These are phyloP conservation scores for Gari tellinella DNA, from an alignment of 2,888 invertebrate species.

Conservation along the genomic window DNA sequence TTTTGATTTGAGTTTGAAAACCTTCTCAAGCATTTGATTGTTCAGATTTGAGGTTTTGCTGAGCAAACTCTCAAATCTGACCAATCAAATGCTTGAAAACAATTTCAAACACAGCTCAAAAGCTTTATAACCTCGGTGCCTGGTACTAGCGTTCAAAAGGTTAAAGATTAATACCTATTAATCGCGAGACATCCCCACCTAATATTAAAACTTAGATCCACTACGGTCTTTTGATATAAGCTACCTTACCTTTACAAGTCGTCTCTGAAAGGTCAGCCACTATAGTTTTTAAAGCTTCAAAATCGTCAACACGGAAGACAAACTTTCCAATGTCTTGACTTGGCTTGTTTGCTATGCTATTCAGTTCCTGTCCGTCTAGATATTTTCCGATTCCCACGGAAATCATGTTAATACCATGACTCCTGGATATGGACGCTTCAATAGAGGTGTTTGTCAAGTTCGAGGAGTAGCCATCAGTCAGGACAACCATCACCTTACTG, in stretches of 20 bases:
- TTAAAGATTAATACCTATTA: too few species aligned
- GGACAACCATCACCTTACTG: slow-evolving; percentile 67
- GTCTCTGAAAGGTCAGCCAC: slow-evolving; percentile 55
- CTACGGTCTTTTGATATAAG: too few species aligned
- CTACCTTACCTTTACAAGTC: slow-evolving; percentile 68
- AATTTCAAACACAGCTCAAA: too few species aligned
- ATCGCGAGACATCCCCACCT: too few species aligned
- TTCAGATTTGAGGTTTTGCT: too few species aligned
- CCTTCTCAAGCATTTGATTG: too few species aligned
- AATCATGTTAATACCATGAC: slow-evolving; percentile 58
- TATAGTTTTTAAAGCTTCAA: slow-evolving; percentile 63
- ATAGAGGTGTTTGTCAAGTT: slow-evolving; percentile 39
- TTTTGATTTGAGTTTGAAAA: too few species aligned
- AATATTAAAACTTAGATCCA: too few species aligned
- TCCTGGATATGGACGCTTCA: slow-evolving; percentile 46
- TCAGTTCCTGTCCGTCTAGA: slow-evolving; percentile 63
- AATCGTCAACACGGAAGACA: slow-evolving; percentile 71
- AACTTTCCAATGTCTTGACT: slow-evolving; percentile 45
- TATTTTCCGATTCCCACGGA: slow-evolving; percentile 61
- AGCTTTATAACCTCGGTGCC: too few species aligned
- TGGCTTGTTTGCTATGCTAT: slow-evolving; percentile 69
- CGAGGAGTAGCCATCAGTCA: slow-evolving; percentile 72
- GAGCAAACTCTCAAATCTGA: too few species aligned
- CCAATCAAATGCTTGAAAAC: too few species aligned
- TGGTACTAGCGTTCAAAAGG: too few species aligned